These are phyloP conservation scores for Halcyon badia DNA, from an alignment of 2,797 vertebrate genomes.

Conservation along the genomic window DNA sequence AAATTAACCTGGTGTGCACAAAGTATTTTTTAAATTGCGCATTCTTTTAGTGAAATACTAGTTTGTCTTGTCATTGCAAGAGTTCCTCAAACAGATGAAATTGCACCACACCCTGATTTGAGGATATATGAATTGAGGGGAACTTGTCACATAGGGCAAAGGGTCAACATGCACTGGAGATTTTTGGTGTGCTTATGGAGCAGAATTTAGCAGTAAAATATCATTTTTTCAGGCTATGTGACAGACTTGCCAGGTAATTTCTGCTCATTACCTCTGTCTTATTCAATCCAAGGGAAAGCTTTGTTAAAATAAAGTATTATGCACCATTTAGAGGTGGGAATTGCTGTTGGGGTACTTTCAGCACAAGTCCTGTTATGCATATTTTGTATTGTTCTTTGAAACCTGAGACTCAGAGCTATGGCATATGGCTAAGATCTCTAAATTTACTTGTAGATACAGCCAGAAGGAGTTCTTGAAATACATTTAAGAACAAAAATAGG, in stretches of 20 bases:
- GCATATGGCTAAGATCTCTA: background rate
- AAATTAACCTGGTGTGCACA: background rate
- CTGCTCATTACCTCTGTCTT: background rate
- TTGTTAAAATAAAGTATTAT: background rate
- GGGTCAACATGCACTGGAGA: background rate
- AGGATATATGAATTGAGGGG: background rate
- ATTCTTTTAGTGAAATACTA: background rate
- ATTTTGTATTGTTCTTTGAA: background rate
- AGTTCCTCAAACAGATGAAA: background rate
- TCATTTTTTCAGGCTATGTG: background rate
- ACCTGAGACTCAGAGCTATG: background rate
- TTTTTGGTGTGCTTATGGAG: background rate
- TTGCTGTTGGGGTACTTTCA: background rate
- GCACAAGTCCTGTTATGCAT: background rate
- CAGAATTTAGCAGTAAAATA: background rate
- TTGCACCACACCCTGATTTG: background rate
- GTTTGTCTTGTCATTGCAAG: background rate
- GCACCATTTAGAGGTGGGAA: background rate
- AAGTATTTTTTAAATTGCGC: background rate
- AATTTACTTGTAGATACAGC: background rate
- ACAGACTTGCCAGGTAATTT: background rate
- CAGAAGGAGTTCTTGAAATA: background rate
- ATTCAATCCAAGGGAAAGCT: background rate
- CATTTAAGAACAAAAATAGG: slow-evolving; percentile 5
- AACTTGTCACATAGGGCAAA: background rate